These are phyloP conservation scores for Petrosia ficiformis DNA, from an alignment of 37 sponge, comb jelly and placozoan species.

Conservation along the genomic window DNA sequence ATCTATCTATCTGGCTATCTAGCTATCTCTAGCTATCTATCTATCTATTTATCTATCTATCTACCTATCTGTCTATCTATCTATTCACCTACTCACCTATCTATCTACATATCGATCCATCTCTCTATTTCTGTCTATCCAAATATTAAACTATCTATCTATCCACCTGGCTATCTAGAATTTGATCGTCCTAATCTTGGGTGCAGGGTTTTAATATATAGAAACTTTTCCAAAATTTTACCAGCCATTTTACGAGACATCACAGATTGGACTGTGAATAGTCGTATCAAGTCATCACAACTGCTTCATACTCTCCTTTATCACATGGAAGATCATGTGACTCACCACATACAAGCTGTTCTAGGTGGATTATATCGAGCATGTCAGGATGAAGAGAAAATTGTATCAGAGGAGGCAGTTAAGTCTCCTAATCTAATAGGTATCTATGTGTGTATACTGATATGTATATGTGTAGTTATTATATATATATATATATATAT, in stretches of 20 bases:
- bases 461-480: no score
- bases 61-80: no score
- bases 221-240: constrained; percentile 87
- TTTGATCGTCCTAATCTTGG: constrained; percentile 80
- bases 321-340: constrained; percentile 80
- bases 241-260: constrained; percentile 88
- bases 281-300: constrained; percentile 82
- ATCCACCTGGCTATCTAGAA: no score
- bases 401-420: constrained; percentile 47
- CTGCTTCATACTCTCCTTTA: constrained; percentile 63
- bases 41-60: no score
- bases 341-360: constrained; percentile 82
- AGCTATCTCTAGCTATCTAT: no score
- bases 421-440: constrained; percentile 11
- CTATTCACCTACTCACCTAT: background rate
- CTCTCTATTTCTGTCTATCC: constrained; percentile 3
- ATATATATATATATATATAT: no score
- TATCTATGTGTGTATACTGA: no score
- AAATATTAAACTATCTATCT: constrained; percentile 49
- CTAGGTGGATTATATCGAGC: constrained; percentile 81
- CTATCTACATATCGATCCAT: background rate
- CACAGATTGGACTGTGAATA: constrained; percentile 84
- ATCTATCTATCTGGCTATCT: no score
- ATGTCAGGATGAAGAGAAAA: constrained; percentile 72
- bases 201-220: constrained; percentile 78